Base-by-base conservation (phyloP, 2,888 invertebrate species). In the Meliscaeva auricollis region DNA sequence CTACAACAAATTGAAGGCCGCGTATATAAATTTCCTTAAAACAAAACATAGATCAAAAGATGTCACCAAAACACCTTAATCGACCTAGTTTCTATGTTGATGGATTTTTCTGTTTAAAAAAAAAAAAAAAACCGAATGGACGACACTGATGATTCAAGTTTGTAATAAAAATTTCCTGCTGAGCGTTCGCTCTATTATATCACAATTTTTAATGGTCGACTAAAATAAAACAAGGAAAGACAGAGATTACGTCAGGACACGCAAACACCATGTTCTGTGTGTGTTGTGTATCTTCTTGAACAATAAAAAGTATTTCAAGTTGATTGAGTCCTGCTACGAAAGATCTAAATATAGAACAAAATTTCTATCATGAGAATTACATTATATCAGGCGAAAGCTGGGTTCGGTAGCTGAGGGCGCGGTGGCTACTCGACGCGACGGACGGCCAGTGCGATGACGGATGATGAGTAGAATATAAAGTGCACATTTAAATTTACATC, bases 201-300 rank as follows among this genome's bases (percentile, higher is more conserved):
- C 54, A 56, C 35, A 20, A 38, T 46, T 62, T 32, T 62, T 70
- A 70, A 54, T 77, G n/a, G 54, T 9, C 35, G 11, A 5, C 58
- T 20, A 22, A 3, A n/a, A 30, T 8, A 58, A 58, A 22, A 46
- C 22, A 66, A 8, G 11, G 30, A 22, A 30, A 46, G 5, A 32
- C 35, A 46, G 6, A 46, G 64, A 54, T 72, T 78, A 30, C 70
- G 38, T 62, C 62, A 72, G 64, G 70, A 30, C 70, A 78, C 72
- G 78, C 56, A 78, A 70, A 48, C 56, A 64, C 15, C 64, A 60
- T 56, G 6, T 9, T 35, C 35, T 35, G 35, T 35, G 35, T 35
- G 35, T 0, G 5, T 44, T n/a, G 15, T n/a, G 15, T n/a, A 26
- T 32, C n/a, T 38, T 38, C 30, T 22, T 8, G 15, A 44, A 30